Base-by-base conservation (phyloP, 1,140 invertebrate genomes). In the Trichonephila clavata region DNA sequence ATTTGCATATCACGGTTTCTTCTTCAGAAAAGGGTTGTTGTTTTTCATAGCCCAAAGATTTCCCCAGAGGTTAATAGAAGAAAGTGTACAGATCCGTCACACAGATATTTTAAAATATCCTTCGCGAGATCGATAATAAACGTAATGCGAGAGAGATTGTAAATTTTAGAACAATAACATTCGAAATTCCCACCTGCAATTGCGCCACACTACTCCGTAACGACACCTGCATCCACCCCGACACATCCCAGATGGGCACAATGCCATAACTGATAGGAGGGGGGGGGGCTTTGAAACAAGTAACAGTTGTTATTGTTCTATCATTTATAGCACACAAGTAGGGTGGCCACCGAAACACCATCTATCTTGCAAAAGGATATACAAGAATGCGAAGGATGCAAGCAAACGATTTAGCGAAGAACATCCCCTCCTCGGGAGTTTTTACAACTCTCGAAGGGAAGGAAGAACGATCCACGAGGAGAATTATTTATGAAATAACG, bases 281-380 rank as follows among this genome's bases (percentile, higher is more conserved):
- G 20, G 21, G 57, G 63, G 86, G 59, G 68, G 50, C 81, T 86
- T 86, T 92, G 50, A 86, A 92, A 86, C 32, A 60, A 61, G 39
- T 92, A 92, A 92, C 90, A 92, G 81, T 92, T 92, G 90, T 92
- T 92, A 92, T 92, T 84, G 90, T 86, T 92, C 90, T 68, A 92
- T 92, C 90, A 92, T 92, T 92, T 92, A 86, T 59, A 83, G 39
- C 81, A 59, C 24, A n/a, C 81, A 59, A 39, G 81, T 5, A 83
- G 27, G 71, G 71, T 39, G 27, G 71, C 10, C 27, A 24, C 27
- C 71, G 27, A 39, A 5, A 50, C 50, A 39, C 71, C 71, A 77
- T 77, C 71, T 16, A 77, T 77, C 71, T 77, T 77, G 71, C 27
- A 16, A 16, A 77, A 32, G 24, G 27, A 32, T 68, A n/a, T 24